Evolutionary conservation across 2,113 vertebrate species (phyloP), one percentile per base, ranked within the genome.

Genomic region (Hippoglossus stenolepis): DNA sequence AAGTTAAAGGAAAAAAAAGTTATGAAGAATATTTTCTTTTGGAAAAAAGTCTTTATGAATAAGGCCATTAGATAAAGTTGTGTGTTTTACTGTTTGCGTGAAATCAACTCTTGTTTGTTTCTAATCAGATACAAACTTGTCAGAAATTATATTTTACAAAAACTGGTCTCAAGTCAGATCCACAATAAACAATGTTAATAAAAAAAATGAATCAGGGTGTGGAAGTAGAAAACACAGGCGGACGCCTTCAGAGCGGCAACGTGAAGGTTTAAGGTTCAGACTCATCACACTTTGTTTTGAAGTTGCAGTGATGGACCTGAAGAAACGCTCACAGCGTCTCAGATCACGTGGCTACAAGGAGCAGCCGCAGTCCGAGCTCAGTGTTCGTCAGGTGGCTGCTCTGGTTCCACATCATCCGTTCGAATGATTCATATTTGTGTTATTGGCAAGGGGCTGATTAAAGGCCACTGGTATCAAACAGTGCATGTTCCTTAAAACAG

Each of bases 51-150:
- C 10, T 73, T 84, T 79, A 78, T 73, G 89, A 86, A 83, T 90
- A 91, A 91, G 90, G 90, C 90, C 88, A 83, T 91, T 51, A 20
- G 58, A 85, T 81, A 83, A 70, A 80, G 68, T 63, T 40, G 57
- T 28, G 57, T 28, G 18, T n/a, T 28, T 26, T 24, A 53, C 45
- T 60, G 26, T 59, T 45, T 51, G 51, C 57, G 65, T 53, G 40
- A 74, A 71, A 64, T 23, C 51, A 71, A 61, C 60, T 74, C 38
- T 1, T 2, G 13, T 51, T 21, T n/a, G 59, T 64, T 23, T 65
- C 62, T 63, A 67, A 28, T 45, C 10, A 47, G 57, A 47, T 51
- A 63, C 82, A 67, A 59, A 64, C 51, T 23, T 51, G 20, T 63
- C 47, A 65, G 31, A 70, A 64, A 45, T 35, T 26, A 66, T 54